Conservation (phyloP, 2,888 invertebrate genomes). For the Dermolepida albohirtum region DNA sequence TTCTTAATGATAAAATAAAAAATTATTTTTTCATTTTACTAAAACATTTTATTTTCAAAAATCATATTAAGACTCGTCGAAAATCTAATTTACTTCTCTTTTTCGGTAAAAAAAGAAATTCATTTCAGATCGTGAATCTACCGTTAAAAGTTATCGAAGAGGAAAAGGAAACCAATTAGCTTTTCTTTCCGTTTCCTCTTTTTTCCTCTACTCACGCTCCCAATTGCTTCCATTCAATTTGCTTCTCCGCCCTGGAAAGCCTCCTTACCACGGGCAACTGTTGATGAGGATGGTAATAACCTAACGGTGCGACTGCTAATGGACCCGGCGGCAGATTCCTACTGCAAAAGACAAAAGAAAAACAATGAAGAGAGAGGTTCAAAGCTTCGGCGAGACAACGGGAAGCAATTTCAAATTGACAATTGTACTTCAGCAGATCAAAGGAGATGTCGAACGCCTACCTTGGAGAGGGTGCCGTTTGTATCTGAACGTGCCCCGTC, state of each 20-base stretch:
- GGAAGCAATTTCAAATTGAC: conserved; percentile 18
- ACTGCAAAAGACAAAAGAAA: conserved; percentile 44
- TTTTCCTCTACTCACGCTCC: conserved; percentile 73
- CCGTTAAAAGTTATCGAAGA: conserved; percentile 1
- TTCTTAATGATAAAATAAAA: too few species aligned
- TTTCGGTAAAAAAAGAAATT: too few species aligned
- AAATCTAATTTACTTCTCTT: too few species aligned
- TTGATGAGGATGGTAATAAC: conserved; percentile 68
- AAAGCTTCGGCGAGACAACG: conserved; percentile 16
- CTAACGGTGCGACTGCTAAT: conserved; percentile 70
- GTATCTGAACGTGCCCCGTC: conserved; percentile 68
- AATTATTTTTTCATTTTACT: too few species aligned
- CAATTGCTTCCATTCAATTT: conserved; percentile 73
- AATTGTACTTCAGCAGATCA: conserved; percentile 18
- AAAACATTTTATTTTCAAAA: too few species aligned
- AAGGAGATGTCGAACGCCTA: conserved; percentile 50
- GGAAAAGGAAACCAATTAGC: conserved; percentile 10
- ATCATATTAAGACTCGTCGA: too few species aligned
- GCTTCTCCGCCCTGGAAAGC: conserved; percentile 69
- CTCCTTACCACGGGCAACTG: conserved; percentile 71
- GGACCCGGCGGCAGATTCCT: conserved; percentile 65
- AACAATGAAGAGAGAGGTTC: conserved; percentile 16
- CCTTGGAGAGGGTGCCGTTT: conserved; percentile 70
- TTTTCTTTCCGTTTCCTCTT: not conserved
- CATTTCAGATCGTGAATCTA: too few species aligned